phyloP scores from a whole-genome alignment of 2,113 vertebrate species.

The Elephas maximus region DNA sequence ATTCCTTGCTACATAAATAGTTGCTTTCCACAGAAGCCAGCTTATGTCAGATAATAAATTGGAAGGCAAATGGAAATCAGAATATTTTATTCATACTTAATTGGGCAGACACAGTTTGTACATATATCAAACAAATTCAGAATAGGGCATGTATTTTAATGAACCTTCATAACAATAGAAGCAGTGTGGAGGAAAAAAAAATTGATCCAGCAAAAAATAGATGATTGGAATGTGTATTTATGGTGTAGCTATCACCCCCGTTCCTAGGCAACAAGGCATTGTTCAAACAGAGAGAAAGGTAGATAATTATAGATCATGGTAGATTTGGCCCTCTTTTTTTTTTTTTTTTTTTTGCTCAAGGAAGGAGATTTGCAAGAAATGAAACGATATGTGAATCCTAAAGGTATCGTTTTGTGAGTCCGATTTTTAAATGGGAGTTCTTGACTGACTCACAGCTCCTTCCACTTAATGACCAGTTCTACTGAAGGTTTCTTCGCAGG shows the following conservation, averaged over 20 bases:
- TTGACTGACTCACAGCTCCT: neutral
- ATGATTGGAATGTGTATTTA: slow-evolving; percentile 63
- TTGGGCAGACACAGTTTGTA: slow-evolving; percentile 33
- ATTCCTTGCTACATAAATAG: slow-evolving; percentile 68
- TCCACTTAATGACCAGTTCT: neutral
- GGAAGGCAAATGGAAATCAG: slow-evolving; percentile 64
- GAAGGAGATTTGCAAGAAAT: neutral
- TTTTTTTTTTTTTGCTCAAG: neutral
- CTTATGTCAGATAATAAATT: slow-evolving; percentile 59
- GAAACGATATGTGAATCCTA: neutral
- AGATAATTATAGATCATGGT: slow-evolving; percentile 57
- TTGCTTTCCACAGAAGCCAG: slow-evolving; percentile 47
- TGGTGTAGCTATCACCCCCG: slow-evolving; percentile 45
- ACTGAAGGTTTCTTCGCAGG: neutral
- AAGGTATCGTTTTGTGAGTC: neutral
- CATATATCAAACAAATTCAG: slow-evolving; percentile 37
- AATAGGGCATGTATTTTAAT: slow-evolving; percentile 30
- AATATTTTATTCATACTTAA: slow-evolving; percentile 72
- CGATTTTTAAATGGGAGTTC: neutral
- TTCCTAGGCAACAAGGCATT: slow-evolving; percentile 74
- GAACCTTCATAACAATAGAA: slow-evolving; percentile 55
- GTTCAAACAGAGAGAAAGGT: slow-evolving; percentile 63
- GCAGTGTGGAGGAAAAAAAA: neutral
- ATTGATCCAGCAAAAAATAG: neutral
- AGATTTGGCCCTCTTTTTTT: neutral